Conservation (phyloP, 2,113 vertebrate genomes). For the Gulo gulo region DNA sequence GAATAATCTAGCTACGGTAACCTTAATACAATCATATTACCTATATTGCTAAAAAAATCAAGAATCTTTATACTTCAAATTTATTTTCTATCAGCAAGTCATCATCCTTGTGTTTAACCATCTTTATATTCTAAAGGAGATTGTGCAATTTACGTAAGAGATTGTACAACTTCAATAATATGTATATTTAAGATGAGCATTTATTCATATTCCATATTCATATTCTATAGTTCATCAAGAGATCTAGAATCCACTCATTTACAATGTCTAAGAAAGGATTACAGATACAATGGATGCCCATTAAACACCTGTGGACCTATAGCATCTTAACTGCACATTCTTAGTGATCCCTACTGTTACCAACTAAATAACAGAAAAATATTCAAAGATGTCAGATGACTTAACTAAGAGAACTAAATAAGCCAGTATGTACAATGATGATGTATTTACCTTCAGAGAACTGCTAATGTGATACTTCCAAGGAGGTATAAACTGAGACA, state of each 20-base stretch:
- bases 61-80: not conserved
- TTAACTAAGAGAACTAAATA: not conserved
- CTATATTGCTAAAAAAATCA: not conserved
- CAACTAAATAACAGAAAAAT: not conserved
- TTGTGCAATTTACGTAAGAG: not conserved
- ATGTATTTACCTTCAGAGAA: not conserved
- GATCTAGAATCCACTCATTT: not conserved
- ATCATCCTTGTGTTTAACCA: not conserved
- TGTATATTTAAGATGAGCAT: not conserved
- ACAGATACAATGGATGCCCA: not conserved
- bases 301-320: not conserved
- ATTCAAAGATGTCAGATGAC: not conserved
- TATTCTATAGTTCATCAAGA: not conserved
- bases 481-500: not conserved
- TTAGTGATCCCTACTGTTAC: not conserved
- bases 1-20: not conserved
- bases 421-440: not conserved
- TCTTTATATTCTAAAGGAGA: not conserved
- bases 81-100: not conserved
- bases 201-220: not conserved
- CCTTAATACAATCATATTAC: not conserved
- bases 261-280: not conserved
- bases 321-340: not conserved
- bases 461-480: not conserved
- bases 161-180: not conserved